phyloP scores from a whole-genome alignment of 2,113 vertebrate species.

The Entomyzon cyanotis region DNA sequence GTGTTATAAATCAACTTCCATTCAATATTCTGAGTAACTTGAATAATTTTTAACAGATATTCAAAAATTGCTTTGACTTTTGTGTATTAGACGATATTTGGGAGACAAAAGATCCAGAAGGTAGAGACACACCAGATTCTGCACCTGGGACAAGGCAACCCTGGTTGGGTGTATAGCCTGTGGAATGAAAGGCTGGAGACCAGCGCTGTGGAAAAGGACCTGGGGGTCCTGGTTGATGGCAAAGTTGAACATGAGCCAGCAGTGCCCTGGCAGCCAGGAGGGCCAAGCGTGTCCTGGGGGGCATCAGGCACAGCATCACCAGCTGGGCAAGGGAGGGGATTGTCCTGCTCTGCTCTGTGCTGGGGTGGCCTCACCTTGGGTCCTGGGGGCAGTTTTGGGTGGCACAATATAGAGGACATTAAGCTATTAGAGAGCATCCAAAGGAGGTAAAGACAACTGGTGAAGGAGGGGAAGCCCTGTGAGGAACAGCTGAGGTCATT shows the following conservation, averaged over 20 bases:
- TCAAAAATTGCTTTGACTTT: background rate
- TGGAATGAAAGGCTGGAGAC: background rate
- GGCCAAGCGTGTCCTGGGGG: accelerated
- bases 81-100: background rate
- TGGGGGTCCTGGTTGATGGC: accelerated
- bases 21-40: background rate
- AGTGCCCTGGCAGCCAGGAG: background rate
- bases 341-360: background rate
- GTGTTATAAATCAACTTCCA: background rate
- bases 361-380: accelerated
- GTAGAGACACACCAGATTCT: background rate
- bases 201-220: accelerated
- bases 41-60: background rate
- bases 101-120: background rate
- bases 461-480: background rate
- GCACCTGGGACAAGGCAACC: background rate
- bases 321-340: accelerated
- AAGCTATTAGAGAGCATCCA: background rate
- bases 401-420: background rate
- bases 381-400: accelerated
- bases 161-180: background rate
- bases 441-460: background rate
- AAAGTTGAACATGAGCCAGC: background rate
- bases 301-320: accelerated
- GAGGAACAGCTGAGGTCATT: background rate